phyloP scores from a whole-genome alignment of 2,888 invertebrate species.

The Coenonympha glycerion region DNA sequence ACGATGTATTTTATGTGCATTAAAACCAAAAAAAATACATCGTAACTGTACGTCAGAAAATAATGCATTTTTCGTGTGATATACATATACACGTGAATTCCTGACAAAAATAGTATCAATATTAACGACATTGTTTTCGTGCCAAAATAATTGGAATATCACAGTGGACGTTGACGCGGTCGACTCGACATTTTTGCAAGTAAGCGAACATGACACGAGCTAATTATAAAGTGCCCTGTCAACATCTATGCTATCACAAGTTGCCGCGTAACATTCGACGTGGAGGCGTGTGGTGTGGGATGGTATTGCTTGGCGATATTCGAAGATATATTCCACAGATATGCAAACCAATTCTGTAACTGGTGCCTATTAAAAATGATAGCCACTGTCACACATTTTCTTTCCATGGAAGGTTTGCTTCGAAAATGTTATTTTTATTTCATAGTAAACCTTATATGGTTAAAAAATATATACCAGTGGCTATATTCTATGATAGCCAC shows the following conservation, averaged over 20 bases:
- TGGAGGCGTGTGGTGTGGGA: too few relatives aligned
- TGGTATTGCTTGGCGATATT: too few relatives aligned
- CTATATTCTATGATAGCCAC: too few relatives aligned
- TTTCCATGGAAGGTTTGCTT: too few relatives aligned
- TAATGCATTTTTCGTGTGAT: slow-evolving; percentile 30
- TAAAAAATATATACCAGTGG: too few relatives aligned
- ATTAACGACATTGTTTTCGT: slow-evolving; percentile 62
- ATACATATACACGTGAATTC: slow-evolving; percentile 27
- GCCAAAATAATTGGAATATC: slow-evolving; percentile 72
- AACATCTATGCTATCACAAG: background rate
- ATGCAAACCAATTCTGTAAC: too few relatives aligned
- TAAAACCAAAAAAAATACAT: background rate
- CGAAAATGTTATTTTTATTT: too few relatives aligned
- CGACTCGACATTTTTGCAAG: slow-evolving; percentile 15
- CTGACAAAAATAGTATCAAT: slow-evolving; percentile 64
- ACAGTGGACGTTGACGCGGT: slow-evolving; percentile 56
- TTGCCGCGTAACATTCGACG: too few relatives aligned
- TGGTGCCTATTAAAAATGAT: too few relatives aligned
- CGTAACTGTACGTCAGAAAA: slow-evolving; percentile 3
- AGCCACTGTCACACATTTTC: too few relatives aligned
- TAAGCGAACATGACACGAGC: slow-evolving; percentile 2
- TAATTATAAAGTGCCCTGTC: background rate
- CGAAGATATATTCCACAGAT: too few relatives aligned
- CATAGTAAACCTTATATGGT: too few relatives aligned
- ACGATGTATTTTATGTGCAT: background rate